A percentile compares a stretch with the other conserved stretches of the same genome.
Evolutionary conservation across 1,140 invertebrate genomes (phyloP).

Genomic region (Drosophila subobscura): DNA sequence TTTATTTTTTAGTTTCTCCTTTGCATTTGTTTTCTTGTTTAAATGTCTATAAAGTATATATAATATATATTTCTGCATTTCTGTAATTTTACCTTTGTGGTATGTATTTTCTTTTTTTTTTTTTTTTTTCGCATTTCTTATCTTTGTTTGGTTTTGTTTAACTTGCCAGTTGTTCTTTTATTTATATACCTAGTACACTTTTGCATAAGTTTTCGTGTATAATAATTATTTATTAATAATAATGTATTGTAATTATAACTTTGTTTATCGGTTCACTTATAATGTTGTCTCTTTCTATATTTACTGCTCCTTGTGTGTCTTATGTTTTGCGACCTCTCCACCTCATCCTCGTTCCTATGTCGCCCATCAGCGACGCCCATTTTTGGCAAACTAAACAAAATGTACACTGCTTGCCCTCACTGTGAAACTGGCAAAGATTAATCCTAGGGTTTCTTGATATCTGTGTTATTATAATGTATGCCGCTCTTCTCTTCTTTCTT

Average conservation of each 20-base stretch:
- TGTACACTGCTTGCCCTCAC: constrained; percentile 59
- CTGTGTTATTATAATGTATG: constrained; percentile 37
- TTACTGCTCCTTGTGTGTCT: constrained; percentile 33
- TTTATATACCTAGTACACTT: constrained; percentile 69
- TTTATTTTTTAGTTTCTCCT: constrained; percentile 81
- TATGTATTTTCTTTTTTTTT: constrained; percentile 32
- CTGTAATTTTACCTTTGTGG: constrained; percentile 40
- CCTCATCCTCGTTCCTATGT: constrained; percentile 18
- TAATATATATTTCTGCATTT: constrained; percentile 81
- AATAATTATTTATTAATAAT: constrained; percentile 81
- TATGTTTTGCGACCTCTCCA: constrained; percentile 11
- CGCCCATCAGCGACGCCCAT: constrained; percentile 65
- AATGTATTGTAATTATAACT: constrained; percentile 80
- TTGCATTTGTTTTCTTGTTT: constrained; percentile 77
- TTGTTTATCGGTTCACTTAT: constrained; percentile 58
- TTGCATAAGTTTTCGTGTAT: constrained; percentile 77
- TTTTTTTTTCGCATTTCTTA: constrained; percentile 53
- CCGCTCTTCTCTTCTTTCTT: constrained; percentile 24
- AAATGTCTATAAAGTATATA: constrained; percentile 84
- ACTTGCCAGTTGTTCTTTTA: constrained; percentile 57
- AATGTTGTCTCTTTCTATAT: constrained; percentile 32
- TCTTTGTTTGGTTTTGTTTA: constrained; percentile 53
- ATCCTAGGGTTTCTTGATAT: constrained; percentile 52
- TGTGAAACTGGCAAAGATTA: constrained; percentile 58
- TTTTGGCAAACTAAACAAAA: constrained; percentile 73